phyloP scores from a whole-genome alignment of 2,113 vertebrate genomes.

The Erythrolamprus reginae region DNA sequence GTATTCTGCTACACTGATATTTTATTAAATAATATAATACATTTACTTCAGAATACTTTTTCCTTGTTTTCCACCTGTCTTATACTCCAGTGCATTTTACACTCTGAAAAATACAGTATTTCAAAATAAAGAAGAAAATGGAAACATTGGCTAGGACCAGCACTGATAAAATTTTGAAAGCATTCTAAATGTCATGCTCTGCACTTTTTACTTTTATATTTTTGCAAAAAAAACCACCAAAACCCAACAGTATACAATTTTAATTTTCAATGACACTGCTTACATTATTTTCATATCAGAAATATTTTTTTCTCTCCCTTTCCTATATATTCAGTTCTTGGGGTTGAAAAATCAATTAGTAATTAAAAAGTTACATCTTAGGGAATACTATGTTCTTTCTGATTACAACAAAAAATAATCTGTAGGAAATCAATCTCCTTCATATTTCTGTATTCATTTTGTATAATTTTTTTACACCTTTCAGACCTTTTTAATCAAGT shows the following conservation, averaged over 20 bases:
- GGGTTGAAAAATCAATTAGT: neutral
- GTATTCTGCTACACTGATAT: no score
- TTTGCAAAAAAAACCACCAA: neutral
- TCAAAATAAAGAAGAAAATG: neutral
- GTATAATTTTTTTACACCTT: neutral
- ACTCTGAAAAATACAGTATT: no score
- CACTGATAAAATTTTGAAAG: neutral
- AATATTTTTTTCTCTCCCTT: neutral
- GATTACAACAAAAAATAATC: neutral
- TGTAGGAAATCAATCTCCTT: neutral
- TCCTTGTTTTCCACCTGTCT: no score
- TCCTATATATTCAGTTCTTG: neutral
- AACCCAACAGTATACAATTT: neutral
- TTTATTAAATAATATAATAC: no score
- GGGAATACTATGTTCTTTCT: neutral
- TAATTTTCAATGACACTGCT: neutral
- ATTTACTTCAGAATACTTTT: no score
- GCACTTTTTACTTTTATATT: neutral
- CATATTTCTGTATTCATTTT: neutral
- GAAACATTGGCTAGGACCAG: neutral
- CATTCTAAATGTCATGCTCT: neutral
- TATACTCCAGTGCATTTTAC: no score
- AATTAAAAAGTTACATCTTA: neutral
- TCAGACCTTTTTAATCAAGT: neutral
- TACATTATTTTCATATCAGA: neutral